Conservation (phyloP, 2,797 vertebrate species). For the Crenuchus spilurus region DNA sequence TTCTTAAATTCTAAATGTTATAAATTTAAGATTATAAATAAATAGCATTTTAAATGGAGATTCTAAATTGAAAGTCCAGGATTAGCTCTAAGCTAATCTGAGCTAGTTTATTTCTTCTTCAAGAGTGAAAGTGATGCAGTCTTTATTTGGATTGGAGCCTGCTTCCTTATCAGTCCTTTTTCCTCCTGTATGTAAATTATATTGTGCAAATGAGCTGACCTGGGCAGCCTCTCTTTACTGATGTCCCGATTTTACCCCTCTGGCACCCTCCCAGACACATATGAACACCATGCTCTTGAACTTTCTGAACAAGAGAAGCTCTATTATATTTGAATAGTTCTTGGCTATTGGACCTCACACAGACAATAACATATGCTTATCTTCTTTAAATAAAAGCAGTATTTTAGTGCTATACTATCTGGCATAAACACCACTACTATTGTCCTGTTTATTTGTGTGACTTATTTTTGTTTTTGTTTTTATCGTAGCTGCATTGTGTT, state of each 20-base stretch:
- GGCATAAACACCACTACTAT: too few species aligned
- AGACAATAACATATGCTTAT: slow-evolving; percentile 7
- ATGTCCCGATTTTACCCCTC: slow-evolving; percentile 41
- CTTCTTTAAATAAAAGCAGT: neutral
- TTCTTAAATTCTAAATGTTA: neutral
- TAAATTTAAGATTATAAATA: neutral
- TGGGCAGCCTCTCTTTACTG: slow-evolving; percentile 35
- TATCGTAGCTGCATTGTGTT: neutral
- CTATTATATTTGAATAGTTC: slow-evolving; percentile 15
- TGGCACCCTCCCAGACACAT: slow-evolving; percentile 28
- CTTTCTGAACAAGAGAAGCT: slow-evolving; percentile 10
- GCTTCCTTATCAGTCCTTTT: slow-evolving; percentile 45
- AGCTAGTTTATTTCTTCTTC: neutral
- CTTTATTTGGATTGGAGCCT: slow-evolving; percentile 19
- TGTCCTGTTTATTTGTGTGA: too few species aligned
- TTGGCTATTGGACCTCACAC: neutral
- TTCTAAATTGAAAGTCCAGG: neutral
- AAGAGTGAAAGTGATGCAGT: slow-evolving; percentile 2
- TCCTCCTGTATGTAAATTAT: slow-evolving; percentile 46
- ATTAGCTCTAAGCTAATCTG: neutral
- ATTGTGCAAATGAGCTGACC: slow-evolving; percentile 56
- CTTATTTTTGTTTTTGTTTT: neutral
- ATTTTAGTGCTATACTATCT: too few species aligned
- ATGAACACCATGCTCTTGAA: slow-evolving; percentile 19
- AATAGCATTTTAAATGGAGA: slow-evolving; percentile 22